These are phyloP conservation scores for Semibalanus balanoides DNA, from an alignment of 1,140 invertebrate species.

Conservation along the genomic window DNA sequence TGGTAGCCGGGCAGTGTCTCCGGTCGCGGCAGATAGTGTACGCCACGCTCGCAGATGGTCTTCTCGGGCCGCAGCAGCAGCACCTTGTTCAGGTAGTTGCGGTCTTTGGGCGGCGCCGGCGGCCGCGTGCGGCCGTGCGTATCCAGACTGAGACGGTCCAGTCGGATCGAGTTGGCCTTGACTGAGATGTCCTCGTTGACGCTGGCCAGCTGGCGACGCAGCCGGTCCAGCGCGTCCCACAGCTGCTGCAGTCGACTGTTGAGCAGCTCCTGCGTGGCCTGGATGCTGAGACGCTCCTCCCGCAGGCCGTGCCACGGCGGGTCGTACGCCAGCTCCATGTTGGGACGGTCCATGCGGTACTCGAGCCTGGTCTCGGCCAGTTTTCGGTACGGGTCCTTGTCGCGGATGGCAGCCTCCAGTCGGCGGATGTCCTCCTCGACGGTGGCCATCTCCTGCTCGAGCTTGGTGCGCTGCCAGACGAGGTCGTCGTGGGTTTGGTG, in stretches of 20 bases:
- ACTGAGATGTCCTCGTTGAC: not conserved
- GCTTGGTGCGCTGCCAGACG: conserved; percentile 1
- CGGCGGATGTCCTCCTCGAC: not conserved
- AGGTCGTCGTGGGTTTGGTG: not conserved
- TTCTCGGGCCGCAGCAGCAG: not conserved
- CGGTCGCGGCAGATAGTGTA: not conserved
- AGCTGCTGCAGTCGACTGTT: not conserved
- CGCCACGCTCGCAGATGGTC: not conserved
- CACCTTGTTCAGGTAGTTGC: not conserved
- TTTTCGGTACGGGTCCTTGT: not conserved
- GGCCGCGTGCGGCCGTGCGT: not conserved
- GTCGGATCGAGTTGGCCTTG: not conserved
- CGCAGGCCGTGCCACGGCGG: not conserved
- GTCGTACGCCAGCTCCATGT: not conserved
- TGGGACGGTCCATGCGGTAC: not conserved
- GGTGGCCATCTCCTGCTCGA: not conserved
- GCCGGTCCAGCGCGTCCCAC: not conserved
- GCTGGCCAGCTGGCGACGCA: not conserved
- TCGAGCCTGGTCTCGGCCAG: not conserved
- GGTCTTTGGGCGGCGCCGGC: not conserved
- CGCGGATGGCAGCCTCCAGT: not conserved
- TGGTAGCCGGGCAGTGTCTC: not conserved
- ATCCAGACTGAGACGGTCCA: not conserved
- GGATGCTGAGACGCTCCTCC: not conserved
- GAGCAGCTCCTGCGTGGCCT: not conserved